These are phyloP conservation scores for Mus spretus DNA, from an alignment of 2,797 vertebrate genomes.

Conservation along the genomic window DNA sequence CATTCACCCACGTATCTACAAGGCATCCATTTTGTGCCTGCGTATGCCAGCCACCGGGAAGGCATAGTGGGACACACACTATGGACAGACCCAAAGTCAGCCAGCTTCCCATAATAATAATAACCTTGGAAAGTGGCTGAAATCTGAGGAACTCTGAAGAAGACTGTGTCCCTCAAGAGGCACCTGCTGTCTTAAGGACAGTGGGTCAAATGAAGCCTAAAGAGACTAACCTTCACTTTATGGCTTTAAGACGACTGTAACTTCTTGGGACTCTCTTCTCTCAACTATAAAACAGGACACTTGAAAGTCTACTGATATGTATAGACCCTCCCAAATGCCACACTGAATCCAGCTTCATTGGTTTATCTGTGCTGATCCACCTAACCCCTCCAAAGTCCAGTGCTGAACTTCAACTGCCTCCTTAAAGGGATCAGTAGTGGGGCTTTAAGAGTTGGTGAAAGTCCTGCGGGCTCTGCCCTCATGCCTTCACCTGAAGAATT, in stretches of 20 bases:
- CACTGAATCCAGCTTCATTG: background rate
- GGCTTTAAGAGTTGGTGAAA: background rate
- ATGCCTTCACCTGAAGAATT: background rate
- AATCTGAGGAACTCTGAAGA: background rate
- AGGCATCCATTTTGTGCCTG: background rate
- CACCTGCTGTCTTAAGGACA: background rate
- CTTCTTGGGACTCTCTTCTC: constrained; percentile 4
- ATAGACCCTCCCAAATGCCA: background rate
- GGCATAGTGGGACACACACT: background rate
- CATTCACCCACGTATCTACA: background rate
- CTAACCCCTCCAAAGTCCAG: background rate
- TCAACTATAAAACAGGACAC: constrained; percentile 24
- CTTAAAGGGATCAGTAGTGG: background rate
- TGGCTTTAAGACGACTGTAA: constrained; percentile 24
- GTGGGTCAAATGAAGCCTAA: background rate
- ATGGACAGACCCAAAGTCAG: constrained; percentile 3
- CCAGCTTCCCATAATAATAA: background rate
- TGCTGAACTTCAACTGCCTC: background rate
- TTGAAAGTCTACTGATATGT: background rate
- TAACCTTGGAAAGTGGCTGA: background rate
- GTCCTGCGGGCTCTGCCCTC: too few relatives aligned
- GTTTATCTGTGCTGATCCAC: background rate
- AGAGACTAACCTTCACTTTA: background rate
- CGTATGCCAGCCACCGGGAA: background rate
- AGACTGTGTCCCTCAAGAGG: background rate